Evolutionary conservation across 2,888 invertebrate species (phyloP).

Genomic region (Drosophila aldrichi): DNA sequence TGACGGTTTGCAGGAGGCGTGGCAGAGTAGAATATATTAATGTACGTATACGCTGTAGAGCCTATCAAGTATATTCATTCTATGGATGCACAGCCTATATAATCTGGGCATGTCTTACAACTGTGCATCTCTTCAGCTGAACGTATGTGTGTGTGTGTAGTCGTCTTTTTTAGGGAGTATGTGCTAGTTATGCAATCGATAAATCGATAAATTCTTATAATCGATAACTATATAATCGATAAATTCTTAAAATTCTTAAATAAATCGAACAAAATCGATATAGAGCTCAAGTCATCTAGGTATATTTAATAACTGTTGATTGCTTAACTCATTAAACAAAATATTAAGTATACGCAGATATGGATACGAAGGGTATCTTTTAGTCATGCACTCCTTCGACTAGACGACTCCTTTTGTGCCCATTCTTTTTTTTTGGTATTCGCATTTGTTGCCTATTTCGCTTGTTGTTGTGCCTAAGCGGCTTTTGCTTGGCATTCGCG

Average conservation of each 20-base stretch:
- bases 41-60: not conserved
- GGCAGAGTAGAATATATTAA: not conserved
- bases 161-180: too few relatives aligned
- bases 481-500: conserved; percentile 47
- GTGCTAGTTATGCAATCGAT: too few relatives aligned
- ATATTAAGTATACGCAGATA: not conserved
- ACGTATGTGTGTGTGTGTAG: too few relatives aligned
- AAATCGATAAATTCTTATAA: too few relatives aligned
- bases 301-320: not conserved
- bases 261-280: too few relatives aligned
- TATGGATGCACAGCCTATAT: not conserved
- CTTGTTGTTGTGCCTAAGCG: conserved; percentile 51
- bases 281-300: not conserved
- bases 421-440: conserved; percentile 14
- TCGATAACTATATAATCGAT: too few relatives aligned
- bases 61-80: not conserved
- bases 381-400: not conserved
- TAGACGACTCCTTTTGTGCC: not conserved
- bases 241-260: too few relatives aligned
- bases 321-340: not conserved
- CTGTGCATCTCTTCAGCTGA: not conserved
- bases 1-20: not conserved
- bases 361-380: not conserved
- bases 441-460: conserved; percentile 41
- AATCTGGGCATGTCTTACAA: not conserved